Evolutionary conservation across 2,113 vertebrate genomes (phyloP), one percentile per base, ranked within the genome.

Genomic region (Oxygymnocypris stewartii): DNA sequence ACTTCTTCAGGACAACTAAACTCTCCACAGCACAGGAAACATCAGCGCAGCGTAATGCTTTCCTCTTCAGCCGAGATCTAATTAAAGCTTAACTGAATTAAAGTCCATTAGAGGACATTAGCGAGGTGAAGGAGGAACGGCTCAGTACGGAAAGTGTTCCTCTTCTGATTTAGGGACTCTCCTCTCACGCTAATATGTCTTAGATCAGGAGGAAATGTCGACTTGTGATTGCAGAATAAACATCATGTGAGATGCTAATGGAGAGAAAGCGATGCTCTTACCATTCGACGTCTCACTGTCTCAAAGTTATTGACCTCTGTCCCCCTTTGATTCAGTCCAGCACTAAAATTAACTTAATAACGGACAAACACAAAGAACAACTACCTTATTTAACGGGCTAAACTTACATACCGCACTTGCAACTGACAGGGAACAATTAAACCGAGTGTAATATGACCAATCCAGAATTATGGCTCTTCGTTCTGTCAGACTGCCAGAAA

Each of bases 51-150:
- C 89, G 88, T 91, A 89, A 93, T 92, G 91, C 92, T 91, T 92
- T 93, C 90, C 92, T 93, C 86, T 91, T 90, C 85, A 80, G 63
- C 90, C 87, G 42, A 49, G 91, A 94, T 93, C 91, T 90, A 92
- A 95, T 95, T 93, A 94, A 93, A 91, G 91, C 91, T 92, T 93
- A 94, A 95, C 94, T 91, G 91, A 89, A 95, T 95, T 95, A 94
- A 92, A 90, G 90, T 91, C 92, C 94, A 94, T 95, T 94, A 94
- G 91, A 90, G 92, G 87, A 92, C 93, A 94, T 94, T 93, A 94
- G 90, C 90, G 91, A 91, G 92, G 93, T 92, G 93, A 93, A 92
- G 93, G 92, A 93, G 86, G 86, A 88, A 94, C 94, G 91, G 80
- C 92, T 92, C 93, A 91, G 90, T 91, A 93, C 88, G 82, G 83